Percentiles rank a stretch among this genome's conserved stretches.
These are phyloP conservation scores for Troides oblongomaculatus DNA, from an alignment of 2,888 invertebrate species.

Conservation along the genomic window DNA sequence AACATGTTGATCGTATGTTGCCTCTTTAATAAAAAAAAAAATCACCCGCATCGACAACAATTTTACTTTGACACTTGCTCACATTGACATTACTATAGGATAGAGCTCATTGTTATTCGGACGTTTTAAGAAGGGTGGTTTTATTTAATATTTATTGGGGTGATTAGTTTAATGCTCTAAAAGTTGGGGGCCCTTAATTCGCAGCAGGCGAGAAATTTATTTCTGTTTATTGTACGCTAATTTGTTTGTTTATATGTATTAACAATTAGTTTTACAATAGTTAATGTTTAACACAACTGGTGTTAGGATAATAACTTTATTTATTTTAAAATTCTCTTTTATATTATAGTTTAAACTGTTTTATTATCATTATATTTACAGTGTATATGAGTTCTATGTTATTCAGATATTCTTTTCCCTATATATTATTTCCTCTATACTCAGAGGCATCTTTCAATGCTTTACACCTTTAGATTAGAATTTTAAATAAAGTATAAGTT, in stretches of 20 bases:
- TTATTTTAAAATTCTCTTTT: background rate
- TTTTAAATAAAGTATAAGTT: too few species aligned
- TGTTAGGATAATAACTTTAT: slow-evolving; percentile 6
- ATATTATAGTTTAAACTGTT: background rate
- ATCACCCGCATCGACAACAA: slow-evolving; percentile 16
- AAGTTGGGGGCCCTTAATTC: slow-evolving; percentile 39
- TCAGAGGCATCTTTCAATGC: too few species aligned
- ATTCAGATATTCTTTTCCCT: too few species aligned
- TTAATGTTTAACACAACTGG: slow-evolving; percentile 28
- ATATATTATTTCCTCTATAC: too few species aligned
- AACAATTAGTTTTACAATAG: slow-evolving; percentile 26
- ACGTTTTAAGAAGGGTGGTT: slow-evolving; percentile 33
- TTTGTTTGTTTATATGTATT: slow-evolving; percentile 47
- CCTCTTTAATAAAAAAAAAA: slow-evolving; percentile 29
- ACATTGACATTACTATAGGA: slow-evolving; percentile 9
- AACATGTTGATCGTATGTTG: slow-evolving; percentile 34
- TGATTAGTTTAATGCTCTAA: slow-evolving; percentile 36
- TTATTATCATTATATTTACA: too few species aligned
- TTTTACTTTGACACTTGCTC: slow-evolving; percentile 24
- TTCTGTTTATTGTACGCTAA: slow-evolving; percentile 43
- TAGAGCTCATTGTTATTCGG: slow-evolving; percentile 22
- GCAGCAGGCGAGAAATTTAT: slow-evolving; percentile 37
- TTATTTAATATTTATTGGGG: slow-evolving; percentile 41
- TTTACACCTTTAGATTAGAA: too few species aligned
- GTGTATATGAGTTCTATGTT: too few species aligned